phyloP scores from a whole-genome alignment of 2,113 vertebrate genomes.

The Poicephalus meyeri region DNA sequence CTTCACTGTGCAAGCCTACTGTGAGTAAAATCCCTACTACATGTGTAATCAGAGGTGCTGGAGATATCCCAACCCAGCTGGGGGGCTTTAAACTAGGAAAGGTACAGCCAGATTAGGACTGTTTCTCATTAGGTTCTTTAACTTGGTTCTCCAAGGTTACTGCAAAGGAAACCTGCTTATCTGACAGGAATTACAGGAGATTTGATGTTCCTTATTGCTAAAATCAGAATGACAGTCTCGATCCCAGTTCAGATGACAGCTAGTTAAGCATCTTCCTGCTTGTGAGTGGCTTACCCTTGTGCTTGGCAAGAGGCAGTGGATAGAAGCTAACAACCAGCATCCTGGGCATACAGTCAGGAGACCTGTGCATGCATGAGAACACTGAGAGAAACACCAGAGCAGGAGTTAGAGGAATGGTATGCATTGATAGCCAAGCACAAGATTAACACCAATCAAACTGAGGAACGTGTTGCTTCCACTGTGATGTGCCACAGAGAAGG shows the following conservation, averaged over 20 bases:
- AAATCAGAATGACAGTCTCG: background rate
- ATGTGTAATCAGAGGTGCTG: background rate
- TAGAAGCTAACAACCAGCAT: background rate
- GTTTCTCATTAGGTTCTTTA: background rate
- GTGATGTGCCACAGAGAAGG: background rate
- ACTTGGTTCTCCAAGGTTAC: background rate
- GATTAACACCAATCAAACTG: background rate
- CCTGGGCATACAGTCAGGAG: background rate
- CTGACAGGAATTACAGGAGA: background rate
- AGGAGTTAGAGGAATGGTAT: background rate
- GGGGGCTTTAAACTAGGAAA: background rate
- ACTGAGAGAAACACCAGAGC: background rate
- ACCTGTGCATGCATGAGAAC: rapidly evolving
- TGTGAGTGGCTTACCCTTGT: background rate
- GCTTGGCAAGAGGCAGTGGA: background rate
- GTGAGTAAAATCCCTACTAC: background rate
- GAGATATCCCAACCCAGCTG: background rate
- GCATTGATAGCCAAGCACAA: background rate
- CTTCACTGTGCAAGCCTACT: background rate
- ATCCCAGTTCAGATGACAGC: background rate
- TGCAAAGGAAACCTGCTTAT: background rate
- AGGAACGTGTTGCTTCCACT: background rate
- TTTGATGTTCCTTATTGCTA: background rate
- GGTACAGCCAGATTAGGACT: background rate
- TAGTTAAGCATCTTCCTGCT: background rate